Evolutionary conservation across 2,888 invertebrate species (phyloP).

Genomic region (Brenthis hecate): DNA sequence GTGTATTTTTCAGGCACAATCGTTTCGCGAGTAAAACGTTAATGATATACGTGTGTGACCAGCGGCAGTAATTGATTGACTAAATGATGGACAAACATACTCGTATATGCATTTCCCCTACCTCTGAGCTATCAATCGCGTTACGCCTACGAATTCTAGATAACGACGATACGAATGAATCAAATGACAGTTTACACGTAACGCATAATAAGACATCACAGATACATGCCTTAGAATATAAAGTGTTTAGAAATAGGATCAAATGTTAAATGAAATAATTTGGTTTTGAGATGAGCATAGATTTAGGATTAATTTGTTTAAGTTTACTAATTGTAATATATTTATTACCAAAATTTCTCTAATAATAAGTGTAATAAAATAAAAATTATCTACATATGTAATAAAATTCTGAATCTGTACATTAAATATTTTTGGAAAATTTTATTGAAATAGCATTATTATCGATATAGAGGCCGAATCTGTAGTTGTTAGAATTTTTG

Average conservation of each 20-base stretch:
- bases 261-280: not conserved
- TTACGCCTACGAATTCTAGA: constrained; percentile 56
- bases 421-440: no score
- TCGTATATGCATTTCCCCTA: constrained; percentile 50
- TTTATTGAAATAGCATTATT: no score
- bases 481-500: no score
- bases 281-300: no score
- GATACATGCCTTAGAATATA: not conserved
- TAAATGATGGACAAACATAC: constrained; percentile 50
- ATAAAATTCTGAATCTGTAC: no score
- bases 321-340: no score
- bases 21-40: not conserved
- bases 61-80: constrained; percentile 53
- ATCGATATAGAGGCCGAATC: no score
- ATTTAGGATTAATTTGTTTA: no score
- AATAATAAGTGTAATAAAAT: no score
- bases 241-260: not conserved
- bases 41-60: constrained; percentile 50
- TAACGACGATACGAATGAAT: constrained; percentile 55
- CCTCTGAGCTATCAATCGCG: constrained; percentile 51
- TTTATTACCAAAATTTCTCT: no score
- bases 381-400: no score
- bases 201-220: constrained; percentile 32
- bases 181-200: constrained; percentile 39
- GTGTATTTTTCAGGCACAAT: not conserved